A percentile compares a stretch with the other conserved stretches of the same genome.
Conservation (phyloP, 1,140 invertebrate species). For the Ceratina calcarata region DNA sequence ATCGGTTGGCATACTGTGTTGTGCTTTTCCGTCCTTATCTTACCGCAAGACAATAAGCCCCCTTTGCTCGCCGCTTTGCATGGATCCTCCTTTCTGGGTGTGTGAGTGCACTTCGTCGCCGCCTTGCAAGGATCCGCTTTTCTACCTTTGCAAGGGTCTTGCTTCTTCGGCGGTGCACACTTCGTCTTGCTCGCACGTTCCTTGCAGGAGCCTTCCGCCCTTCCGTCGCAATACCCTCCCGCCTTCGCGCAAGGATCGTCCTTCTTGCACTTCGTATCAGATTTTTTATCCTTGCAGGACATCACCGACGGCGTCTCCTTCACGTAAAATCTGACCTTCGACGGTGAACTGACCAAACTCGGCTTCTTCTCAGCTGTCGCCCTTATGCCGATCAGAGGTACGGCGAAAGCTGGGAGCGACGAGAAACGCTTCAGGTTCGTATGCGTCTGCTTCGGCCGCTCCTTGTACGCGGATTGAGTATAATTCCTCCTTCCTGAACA, state of each 20-base stretch:
- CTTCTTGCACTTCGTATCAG: not conserved
- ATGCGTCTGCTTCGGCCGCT: fast-evolving
- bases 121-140: conserved; percentile 6
- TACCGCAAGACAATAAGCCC: not conserved
- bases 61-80: not conserved
- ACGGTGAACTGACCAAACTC: fast-evolving
- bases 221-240: not conserved
- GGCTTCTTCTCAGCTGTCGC: not conserved
- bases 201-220: not conserved
- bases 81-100: not conserved
- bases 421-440: conserved; percentile 4
- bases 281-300: not conserved
- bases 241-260: not conserved
- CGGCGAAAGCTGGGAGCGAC: not conserved
- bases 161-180: too few relatives aligned
- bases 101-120: not conserved
- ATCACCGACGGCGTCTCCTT: not conserved
- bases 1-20: too few relatives aligned
- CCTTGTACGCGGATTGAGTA: not conserved
- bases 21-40: not conserved
- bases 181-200: not conserved
- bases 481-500: conserved; percentile 17
- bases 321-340: not conserved
- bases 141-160: too few relatives aligned
- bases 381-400: not conserved